Base-by-base conservation (phyloP, 2,888 invertebrate species). In the Petrolisthes cinctipes region DNA sequence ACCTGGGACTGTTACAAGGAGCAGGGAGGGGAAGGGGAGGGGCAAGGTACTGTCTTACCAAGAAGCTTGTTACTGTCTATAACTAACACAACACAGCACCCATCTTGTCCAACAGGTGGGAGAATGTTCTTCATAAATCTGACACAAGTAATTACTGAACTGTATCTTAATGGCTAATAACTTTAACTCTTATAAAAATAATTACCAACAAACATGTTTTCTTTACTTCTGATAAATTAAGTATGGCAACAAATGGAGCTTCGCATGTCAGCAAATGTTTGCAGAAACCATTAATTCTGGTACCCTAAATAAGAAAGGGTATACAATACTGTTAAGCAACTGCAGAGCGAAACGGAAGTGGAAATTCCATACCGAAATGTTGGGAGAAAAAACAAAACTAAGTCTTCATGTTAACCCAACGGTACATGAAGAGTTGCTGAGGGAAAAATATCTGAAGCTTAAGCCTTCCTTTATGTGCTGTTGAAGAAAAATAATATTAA, bases 331-430 rank as follows among this genome's bases (percentile, higher is more conserved):
- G 71, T 61, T 37, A 37, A 37, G 37, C 61, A 61, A n/a, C 6
- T 71, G n/a, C 71, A 71, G 20, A 6, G 14, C 71, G n/a, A n/a
- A 71, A 17, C 37, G 37, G 37, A 37, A 37, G 37, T 37, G 37
- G 71, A 71, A 71, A 71, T 23, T 66, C 3, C 81, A 66, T 80
- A 80, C 80, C 57, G 57, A 79, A 79, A 80, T 80, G 66, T 66
- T 66, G 81, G 66, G 66, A 53, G 20, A 79, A 53, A 14, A 53
- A 23, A 23, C 23, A 81, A 14, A 66, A 81, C 6, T n/a, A 37
- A 37, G 17, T n/a, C 20, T n/a, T 71, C 20, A n/a, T 71, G 71
- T 71, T 71, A 71, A 0, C 71, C 14, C 20, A n/a, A 71, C 14
- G 37, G 37, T 37, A 37, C 37, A 37, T 37, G 37, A 37, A 37